Percentiles rank a stretch among this genome's conserved stretches.
Evolutionary conservation across 2,888 invertebrate species (phyloP).

Genomic region (Lycocerus yunnanus): DNA sequence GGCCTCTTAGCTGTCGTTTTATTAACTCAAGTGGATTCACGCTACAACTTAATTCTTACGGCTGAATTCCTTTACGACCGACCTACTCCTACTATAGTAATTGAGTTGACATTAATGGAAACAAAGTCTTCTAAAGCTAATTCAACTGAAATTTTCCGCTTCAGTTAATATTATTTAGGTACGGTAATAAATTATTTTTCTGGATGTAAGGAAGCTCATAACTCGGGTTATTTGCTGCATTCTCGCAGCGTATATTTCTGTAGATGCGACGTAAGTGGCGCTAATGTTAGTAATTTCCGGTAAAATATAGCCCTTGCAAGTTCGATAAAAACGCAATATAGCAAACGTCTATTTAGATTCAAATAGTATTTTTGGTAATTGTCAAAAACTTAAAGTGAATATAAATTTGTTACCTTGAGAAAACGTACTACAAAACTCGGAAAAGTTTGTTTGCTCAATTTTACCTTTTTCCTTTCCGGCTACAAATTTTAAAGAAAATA

Average conservation of each 20-base stretch:
- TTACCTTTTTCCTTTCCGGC: background rate
- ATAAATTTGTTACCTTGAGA: background rate
- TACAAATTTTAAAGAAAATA: background rate
- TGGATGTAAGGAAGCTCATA: background rate
- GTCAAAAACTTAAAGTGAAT: background rate
- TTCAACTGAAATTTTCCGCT: no score
- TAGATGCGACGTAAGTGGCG: background rate
- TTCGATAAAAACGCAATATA: background rate
- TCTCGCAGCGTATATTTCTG: background rate
- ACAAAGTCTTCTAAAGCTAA: no score
- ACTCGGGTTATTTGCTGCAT: background rate
- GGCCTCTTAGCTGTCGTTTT: no score
- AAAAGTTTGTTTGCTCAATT: background rate
- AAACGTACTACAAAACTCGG: background rate
- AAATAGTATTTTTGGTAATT: background rate
- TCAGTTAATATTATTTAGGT: no score
- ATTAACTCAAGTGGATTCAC: no score
- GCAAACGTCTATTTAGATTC: background rate
- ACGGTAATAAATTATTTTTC: background rate
- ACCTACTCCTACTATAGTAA: no score
- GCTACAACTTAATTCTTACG: no score
- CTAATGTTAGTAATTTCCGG: background rate
- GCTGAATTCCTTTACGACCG: no score
- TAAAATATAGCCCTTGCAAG: background rate
- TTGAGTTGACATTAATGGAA: no score